Evolutionary conservation across 2,797 vertebrate genomes (phyloP).

Genomic region (Poecilia gillii): DNA sequence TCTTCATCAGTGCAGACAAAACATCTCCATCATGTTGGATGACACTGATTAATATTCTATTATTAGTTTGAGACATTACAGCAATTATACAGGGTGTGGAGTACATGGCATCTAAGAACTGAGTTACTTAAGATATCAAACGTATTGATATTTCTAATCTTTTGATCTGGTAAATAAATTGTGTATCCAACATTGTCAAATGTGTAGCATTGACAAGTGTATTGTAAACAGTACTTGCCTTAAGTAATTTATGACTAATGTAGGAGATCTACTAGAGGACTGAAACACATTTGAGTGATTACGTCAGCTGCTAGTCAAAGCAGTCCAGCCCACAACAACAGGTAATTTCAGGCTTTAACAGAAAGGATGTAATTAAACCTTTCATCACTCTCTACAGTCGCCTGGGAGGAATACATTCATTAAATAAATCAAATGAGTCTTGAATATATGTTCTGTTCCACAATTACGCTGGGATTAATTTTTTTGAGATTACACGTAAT

Average conservation of each 20-base stretch:
- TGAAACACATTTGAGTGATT: not conserved
- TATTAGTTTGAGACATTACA: not conserved
- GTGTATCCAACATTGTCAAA: not conserved
- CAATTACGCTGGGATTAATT: not conserved
- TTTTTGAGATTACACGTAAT: not conserved
- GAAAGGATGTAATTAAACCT: not conserved
- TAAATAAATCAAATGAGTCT: not conserved
- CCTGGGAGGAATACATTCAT: not conserved
- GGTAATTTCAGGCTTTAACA: not conserved
- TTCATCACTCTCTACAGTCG: not conserved
- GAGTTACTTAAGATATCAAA: not conserved
- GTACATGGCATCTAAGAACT: not conserved
- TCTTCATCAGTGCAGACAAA: not conserved
- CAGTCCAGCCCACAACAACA: not conserved
- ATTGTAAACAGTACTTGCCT: not conserved
- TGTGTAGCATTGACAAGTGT: not conserved
- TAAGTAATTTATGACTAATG: not conserved
- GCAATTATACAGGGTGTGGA: not conserved
- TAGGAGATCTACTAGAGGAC: not conserved
- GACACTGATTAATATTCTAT: not conserved
- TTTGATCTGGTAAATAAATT: not conserved
- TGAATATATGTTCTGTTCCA: not conserved
- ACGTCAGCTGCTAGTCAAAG: not conserved
- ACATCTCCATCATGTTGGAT: not conserved
- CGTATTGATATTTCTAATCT: not conserved